Evolutionary conservation across 2,113 vertebrate genomes (phyloP).

Genomic region (Narcine bancroftii): DNA sequence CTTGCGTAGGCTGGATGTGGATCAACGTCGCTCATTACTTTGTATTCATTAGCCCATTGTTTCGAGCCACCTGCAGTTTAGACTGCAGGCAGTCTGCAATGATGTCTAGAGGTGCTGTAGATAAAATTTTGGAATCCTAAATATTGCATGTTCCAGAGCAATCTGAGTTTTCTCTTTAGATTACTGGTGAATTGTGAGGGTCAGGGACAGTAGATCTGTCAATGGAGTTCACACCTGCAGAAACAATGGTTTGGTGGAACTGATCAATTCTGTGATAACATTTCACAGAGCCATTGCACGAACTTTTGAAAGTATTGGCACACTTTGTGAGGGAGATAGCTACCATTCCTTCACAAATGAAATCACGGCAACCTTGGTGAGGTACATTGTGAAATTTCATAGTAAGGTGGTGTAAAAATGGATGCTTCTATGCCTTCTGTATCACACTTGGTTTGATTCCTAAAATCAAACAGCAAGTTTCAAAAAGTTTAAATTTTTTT

Average conservation of each 20-base stretch:
- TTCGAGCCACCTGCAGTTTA: no score
- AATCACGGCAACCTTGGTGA: background rate
- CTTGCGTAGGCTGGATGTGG: no score
- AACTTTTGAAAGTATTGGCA: background rate
- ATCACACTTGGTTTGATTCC: background rate
- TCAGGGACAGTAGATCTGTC: no score
- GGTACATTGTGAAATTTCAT: background rate
- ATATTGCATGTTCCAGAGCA: background rate
- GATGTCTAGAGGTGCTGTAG: no score
- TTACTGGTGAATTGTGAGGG: background rate
- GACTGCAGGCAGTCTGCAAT: no score
- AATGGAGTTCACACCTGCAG: background rate
- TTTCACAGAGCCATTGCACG: background rate
- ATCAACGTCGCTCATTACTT: no score
- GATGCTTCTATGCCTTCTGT: background rate
- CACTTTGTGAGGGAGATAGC: background rate
- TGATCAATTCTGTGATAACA: background rate
- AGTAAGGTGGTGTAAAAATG: background rate
- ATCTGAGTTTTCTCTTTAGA: background rate
- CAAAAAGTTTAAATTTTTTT: no score
- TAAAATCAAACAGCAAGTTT: background rate
- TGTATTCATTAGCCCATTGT: no score
- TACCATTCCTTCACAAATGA: background rate
- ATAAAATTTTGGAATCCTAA: no score
- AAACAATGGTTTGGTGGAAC: background rate